Evolutionary conservation across 64 coral and sea anemone genomes (phyloP), one percentile per base, ranked within the genome.

Genomic region (Actinia tenebrosa): DNA sequence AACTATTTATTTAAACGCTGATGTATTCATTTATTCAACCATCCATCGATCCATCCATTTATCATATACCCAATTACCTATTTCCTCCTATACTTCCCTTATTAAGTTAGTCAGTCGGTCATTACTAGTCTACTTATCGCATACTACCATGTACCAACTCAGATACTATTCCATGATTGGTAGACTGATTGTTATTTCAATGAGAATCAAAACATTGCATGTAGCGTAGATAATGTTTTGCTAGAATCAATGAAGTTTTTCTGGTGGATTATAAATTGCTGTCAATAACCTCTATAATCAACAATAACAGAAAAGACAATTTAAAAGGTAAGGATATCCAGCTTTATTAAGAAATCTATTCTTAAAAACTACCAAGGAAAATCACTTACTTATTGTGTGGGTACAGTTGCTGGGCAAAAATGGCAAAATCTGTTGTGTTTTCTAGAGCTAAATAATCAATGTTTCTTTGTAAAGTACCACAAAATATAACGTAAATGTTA

Each of bases 141-240:
- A 7, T 0, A 23, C n/a, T 20, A 2, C 15, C 30, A 37, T 37
- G 30, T 37, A 37, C 30, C 10, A 16, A 58, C 56, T 13, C 2
- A 2, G 13, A 11, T 13, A 58, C 10, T 10, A 2, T 58, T 58
- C 56, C 15, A 58, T 58, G 19, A 23, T 58, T 58, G 56, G 56
- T 16, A 42, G 13, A 16, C 69, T 37, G 69, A 26, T 75, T 75
- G 69, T 75, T 75, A 3, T 75, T 4, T 5, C 0, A 42, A 22
- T 75, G 10, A 14, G 10, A 75, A 75, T 75, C 69, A 75, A 75
- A 75, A 75, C 69, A 14, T 75, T 75, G 27, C 69, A 75, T 75
- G 69, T 30, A 75, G 27, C 69, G 9, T 42, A 30, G 0, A 22
- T 66, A 19, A 10, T 30, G 69, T 75, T 75, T 42, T 75, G 9